Evolutionary conservation across 2,888 invertebrate genomes (phyloP).

Genomic region (Galeruca laticollis): DNA sequence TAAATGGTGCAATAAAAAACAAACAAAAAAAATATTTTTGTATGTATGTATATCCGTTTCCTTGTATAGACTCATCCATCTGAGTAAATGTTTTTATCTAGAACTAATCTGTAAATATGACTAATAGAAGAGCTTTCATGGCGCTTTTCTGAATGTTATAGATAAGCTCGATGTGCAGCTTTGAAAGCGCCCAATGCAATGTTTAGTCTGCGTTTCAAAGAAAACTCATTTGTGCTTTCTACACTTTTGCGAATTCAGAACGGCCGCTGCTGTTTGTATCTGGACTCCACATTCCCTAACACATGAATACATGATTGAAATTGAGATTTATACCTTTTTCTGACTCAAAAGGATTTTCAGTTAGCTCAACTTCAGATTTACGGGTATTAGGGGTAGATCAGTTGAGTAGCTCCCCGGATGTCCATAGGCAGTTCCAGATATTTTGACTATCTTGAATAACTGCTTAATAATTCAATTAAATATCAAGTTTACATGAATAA

Average conservation of each 20-base stretch:
- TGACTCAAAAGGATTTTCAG: constrained; percentile 19
- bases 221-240: constrained; percentile 34
- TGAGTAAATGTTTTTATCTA: constrained; percentile 57
- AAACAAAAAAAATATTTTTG: neutral
- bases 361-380: constrained; percentile 14
- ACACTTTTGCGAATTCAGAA: constrained; percentile 28
- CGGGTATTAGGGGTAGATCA: neutral
- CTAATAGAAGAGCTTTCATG: constrained; percentile 49
- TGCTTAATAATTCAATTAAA: no score
- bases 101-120: constrained; percentile 62
- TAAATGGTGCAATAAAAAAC: constrained; percentile 52
- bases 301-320: constrained; percentile 33
- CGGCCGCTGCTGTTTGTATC: constrained; percentile 11
- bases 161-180: constrained; percentile 46
- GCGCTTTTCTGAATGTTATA: constrained; percentile 43
- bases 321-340: constrained; percentile 31
- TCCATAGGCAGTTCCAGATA: no score
- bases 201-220: constrained; percentile 43
- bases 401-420: no score
- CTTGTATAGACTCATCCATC: constrained; percentile 45
- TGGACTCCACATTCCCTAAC: constrained; percentile 16
- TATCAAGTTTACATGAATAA: no score
- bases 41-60: constrained; percentile 3
- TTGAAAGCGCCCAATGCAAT: constrained; percentile 51
- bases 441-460: no score